Conservation (phyloP, 1,140 invertebrate genomes). For the Achroia grisella region DNA sequence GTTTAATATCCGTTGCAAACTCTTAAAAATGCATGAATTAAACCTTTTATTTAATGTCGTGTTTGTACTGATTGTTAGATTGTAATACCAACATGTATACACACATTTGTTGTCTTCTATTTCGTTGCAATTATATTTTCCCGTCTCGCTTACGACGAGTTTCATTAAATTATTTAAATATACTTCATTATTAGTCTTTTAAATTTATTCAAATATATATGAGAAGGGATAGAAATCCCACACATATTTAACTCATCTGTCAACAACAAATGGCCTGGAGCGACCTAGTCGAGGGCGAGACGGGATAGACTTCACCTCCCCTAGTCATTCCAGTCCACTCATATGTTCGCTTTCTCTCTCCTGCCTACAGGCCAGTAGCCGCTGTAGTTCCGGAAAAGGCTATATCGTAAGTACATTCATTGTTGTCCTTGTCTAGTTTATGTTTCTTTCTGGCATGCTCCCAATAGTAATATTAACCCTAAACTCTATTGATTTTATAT, state of each 20-base stretch:
- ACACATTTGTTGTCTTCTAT: conserved; percentile 20
- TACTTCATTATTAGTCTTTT: background rate
- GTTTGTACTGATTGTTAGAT: conserved; percentile 31
- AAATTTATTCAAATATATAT: background rate
- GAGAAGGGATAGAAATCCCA: too few relatives aligned
- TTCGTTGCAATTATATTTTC: conserved; percentile 27
- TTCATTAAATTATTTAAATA: background rate
- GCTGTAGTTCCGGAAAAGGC: conserved; percentile 90
- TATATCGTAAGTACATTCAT: conserved; percentile 86
- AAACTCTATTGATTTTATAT: too few relatives aligned
- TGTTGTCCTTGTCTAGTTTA: conserved; percentile 49
- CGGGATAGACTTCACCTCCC: conserved; percentile 33
- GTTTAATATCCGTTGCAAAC: too few relatives aligned
- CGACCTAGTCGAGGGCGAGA: conserved; percentile 28
- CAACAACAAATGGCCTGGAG: background rate
- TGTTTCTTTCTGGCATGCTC: background rate
- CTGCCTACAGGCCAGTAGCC: conserved; percentile 85
- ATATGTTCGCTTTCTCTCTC: conserved; percentile 70
- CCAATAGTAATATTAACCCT: background rate
- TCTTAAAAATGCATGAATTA: conserved; percentile 11
- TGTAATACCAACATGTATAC: conserved; percentile 16
- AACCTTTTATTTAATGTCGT: conserved; percentile 28
- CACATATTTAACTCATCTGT: too few relatives aligned
- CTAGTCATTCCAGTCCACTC: conserved; percentile 57
- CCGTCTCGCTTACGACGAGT: conserved; percentile 19